These are phyloP conservation scores for Noctua comes DNA, from an alignment of 2,888 invertebrate genomes.

Conservation along the genomic window DNA sequence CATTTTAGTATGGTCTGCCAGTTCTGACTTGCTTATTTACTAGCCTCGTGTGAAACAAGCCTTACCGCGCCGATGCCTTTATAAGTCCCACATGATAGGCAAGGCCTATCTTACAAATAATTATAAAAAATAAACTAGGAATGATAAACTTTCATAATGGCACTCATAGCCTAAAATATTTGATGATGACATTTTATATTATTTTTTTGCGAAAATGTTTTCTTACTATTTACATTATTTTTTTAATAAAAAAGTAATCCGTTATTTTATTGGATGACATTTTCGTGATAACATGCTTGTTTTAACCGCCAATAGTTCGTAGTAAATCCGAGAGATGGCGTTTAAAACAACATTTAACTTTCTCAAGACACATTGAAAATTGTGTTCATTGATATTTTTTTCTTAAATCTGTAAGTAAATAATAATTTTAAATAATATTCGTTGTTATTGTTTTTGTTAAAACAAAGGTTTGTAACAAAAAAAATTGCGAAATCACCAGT, in stretches of 20 bases:
- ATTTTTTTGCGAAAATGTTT: conserved; percentile 33
- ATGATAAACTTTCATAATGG: conserved; percentile 83
- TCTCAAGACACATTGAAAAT: conserved; percentile 7
- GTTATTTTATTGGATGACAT: conserved; percentile 35
- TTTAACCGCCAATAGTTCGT: conserved; percentile 1
- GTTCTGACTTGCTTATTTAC: conserved; percentile 2
- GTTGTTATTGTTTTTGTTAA: conserved; percentile 65
- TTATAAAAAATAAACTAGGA: conserved; percentile 73
- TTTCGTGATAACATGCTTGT: conserved; percentile 29
- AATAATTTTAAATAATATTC: conserved; percentile 45
- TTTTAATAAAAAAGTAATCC: conserved; percentile 29
- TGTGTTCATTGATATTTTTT: conserved; percentile 16
- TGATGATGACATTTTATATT: conserved; percentile 59
- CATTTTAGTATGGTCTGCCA: background rate
- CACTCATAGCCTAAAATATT: conserved; percentile 88
- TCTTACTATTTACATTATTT: conserved; percentile 61
- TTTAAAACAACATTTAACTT: conserved; percentile 8
- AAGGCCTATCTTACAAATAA: conserved; percentile 48
- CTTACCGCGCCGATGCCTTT: conserved; percentile 5
- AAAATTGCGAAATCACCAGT: conserved; percentile 39
- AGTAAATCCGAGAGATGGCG: conserved; percentile 30
- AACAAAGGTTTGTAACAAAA: conserved; percentile 71
- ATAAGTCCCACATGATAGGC: conserved; percentile 27
- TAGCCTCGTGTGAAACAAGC: conserved; percentile 16
- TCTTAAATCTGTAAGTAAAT: conserved; percentile 25